Evolutionary conservation across 2,797 vertebrate species (phyloP).

Genomic region (Bothrops alternatus): DNA sequence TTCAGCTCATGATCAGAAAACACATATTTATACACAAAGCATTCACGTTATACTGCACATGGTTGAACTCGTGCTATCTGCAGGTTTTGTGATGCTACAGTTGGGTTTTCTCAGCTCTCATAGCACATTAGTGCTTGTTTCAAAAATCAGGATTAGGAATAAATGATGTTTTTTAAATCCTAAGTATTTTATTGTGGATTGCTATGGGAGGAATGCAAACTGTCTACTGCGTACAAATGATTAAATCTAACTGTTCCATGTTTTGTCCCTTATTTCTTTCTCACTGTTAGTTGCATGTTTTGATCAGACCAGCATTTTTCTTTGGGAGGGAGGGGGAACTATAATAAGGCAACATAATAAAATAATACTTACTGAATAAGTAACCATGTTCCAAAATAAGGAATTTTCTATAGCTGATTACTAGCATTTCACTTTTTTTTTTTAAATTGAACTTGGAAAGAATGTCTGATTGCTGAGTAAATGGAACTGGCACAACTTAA

Average conservation of each 20-base stretch:
- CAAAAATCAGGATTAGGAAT: not conserved
- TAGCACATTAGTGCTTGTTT: not conserved
- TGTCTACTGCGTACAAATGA: not conserved
- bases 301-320: not conserved
- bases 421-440: not conserved
- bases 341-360: not conserved
- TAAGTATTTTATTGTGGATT: not conserved
- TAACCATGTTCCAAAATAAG: not conserved
- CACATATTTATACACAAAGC: constrained; percentile 8
- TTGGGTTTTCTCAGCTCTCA: not conserved
- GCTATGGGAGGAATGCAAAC: not conserved
- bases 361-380: not conserved
- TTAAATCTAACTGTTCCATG: not conserved
- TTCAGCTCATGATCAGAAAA: constrained; percentile 1
- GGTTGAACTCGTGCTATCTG: constrained; percentile 4
- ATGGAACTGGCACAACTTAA: not conserved
- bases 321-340: rapidly evolving
- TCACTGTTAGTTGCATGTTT: not conserved
- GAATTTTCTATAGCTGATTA: not conserved
- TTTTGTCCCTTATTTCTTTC: not conserved
- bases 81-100: not conserved
- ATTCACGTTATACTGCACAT: not conserved
- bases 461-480: not conserved
- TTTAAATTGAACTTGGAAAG: not conserved
- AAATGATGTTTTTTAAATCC: not conserved